Percentiles rank a stretch among this genome's conserved stretches.
Evolutionary conservation across 2,888 invertebrate genomes (phyloP).

Genomic region (Slavum lentiscoides): DNA sequence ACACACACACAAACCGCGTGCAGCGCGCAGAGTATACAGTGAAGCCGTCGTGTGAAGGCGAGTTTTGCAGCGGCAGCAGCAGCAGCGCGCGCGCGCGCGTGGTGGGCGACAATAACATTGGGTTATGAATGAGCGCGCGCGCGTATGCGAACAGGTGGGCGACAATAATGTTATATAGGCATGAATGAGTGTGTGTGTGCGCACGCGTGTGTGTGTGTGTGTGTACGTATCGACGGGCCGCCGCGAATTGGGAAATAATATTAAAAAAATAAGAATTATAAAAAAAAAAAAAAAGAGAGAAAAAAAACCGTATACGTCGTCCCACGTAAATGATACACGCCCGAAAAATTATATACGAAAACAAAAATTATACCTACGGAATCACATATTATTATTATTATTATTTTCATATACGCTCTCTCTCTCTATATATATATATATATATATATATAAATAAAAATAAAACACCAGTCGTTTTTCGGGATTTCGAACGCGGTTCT

Average conservation of each 20-base stretch:
- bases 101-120: conserved; percentile 42
- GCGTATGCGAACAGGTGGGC: neutral
- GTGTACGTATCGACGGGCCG: conserved; percentile 16
- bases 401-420: too few relatives aligned
- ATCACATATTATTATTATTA: too few relatives aligned
- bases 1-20: too few relatives aligned
- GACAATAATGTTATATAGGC: conserved; percentile 9
- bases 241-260: conserved; percentile 46
- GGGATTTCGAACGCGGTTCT: too few relatives aligned
- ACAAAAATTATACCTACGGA: too few relatives aligned
- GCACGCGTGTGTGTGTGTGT: neutral
- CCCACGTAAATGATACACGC: conserved; percentile 40
- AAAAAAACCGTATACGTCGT: conserved; percentile 7
- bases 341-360: conserved; percentile 6
- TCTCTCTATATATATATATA: too few relatives aligned
- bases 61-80: neutral
- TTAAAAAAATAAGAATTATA: neutral
- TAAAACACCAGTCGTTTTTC: too few relatives aligned
- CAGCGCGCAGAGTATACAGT: neutral
- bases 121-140: neutral
- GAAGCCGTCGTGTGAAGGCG: neutral
- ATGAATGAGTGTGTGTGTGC: neutral
- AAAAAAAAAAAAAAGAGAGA: neutral
- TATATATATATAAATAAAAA: too few relatives aligned
- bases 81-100: neutral